These are phyloP conservation scores for Callithrix jacchus DNA, from an alignment of 2,113 vertebrate genomes.

Conservation along the genomic window DNA sequence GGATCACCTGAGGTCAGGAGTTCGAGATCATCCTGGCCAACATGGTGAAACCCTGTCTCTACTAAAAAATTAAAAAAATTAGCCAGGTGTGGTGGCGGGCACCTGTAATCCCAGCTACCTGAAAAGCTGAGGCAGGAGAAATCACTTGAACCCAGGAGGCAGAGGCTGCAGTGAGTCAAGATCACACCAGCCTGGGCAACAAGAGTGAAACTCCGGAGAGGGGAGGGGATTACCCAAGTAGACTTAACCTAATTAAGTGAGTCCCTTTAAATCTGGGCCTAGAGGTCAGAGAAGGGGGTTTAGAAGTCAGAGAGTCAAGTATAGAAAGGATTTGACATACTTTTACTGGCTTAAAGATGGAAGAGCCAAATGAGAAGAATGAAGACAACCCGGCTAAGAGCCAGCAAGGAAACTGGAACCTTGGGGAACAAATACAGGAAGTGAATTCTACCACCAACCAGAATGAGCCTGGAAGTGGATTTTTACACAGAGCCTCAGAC, in stretches of 20 bases:
- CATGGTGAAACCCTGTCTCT: too few relatives aligned
- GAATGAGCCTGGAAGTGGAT: background rate
- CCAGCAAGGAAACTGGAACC: background rate
- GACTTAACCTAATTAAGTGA: background rate
- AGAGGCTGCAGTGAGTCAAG: too few relatives aligned
- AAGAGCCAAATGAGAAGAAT: background rate
- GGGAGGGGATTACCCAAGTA: background rate
- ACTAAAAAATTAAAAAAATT: too few relatives aligned
- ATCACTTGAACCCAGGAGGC: too few relatives aligned
- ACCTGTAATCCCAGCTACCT: too few relatives aligned
- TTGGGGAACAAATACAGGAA: background rate
- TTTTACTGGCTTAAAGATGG: background rate
- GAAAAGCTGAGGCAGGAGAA: too few relatives aligned
- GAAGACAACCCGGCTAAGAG: background rate
- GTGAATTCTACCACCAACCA: background rate
- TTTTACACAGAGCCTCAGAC: background rate
- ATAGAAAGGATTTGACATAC: background rate
- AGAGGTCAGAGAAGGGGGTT: background rate
- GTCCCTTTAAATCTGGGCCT: background rate
- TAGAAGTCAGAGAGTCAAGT: background rate
- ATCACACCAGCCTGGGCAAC: too few relatives aligned
- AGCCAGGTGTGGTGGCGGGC: too few relatives aligned
- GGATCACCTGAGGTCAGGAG: too few relatives aligned
- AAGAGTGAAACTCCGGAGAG: too few relatives aligned
- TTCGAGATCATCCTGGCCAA: too few relatives aligned